A percentile compares a stretch with the other conserved stretches of the same genome.
These are phyloP conservation scores for Petrolisthes cinctipes DNA, from an alignment of 2,888 invertebrate genomes.

Conservation along the genomic window DNA sequence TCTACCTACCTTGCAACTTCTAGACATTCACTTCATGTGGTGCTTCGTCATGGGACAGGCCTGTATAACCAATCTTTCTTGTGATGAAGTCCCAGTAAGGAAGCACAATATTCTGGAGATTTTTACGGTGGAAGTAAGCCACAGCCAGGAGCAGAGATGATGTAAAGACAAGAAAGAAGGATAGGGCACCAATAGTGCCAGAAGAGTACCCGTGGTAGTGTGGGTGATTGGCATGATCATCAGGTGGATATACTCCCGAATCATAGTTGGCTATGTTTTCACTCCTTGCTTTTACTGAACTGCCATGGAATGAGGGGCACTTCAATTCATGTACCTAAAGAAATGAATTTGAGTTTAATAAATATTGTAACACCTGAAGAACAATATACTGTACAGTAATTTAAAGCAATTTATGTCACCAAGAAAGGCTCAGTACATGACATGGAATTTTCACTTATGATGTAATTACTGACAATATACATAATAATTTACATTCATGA, in stretches of 20 bases:
- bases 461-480: background rate
- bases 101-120: slow-evolving; percentile 52
- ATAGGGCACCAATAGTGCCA: slow-evolving; percentile 48
- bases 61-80: slow-evolving; percentile 66
- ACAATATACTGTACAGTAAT: no score
- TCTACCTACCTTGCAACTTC: background rate
- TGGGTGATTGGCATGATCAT: background rate
- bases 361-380: background rate
- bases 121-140: slow-evolving; percentile 54
- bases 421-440: no score
- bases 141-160: slow-evolving; percentile 55
- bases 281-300: background rate
- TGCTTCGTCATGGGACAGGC: slow-evolving; percentile 58
- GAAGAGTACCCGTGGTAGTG: slow-evolving; percentile 47
- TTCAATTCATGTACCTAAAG: slow-evolving; percentile 22
- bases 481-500: background rate
- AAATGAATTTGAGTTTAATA: background rate
- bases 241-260: background rate
- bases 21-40: slow-evolving; percentile 64
- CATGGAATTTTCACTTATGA: no score
- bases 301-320: slow-evolving; percentile 20
- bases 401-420: background rate
- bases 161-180: slow-evolving; percentile 59
- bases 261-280: background rate
- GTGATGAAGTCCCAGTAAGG: slow-evolving; percentile 67